phyloP scores from a whole-genome alignment of 2,888 invertebrate genomes.

The Craniophora ligustri region DNA sequence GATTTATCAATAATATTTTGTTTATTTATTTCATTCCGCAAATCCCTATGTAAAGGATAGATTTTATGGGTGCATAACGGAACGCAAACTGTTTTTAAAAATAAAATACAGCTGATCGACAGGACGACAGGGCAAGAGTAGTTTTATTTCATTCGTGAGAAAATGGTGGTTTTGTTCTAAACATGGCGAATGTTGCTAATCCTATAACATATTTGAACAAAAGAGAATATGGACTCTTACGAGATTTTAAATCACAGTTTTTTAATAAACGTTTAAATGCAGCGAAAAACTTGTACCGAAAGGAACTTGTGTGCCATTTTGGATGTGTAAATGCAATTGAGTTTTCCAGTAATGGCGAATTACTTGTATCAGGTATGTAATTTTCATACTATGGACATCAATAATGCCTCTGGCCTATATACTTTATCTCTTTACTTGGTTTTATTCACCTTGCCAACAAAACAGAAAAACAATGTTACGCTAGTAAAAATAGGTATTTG shows the following conservation, averaged over 20 bases:
- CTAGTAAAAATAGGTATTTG: neutral
- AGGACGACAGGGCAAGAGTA: conserved; percentile 60
- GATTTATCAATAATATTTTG: too few relatives aligned
- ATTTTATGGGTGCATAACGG: conserved; percentile 31
- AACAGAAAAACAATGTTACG: neutral
- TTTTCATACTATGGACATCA: conserved; percentile 26
- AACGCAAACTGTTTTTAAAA: conserved; percentile 75
- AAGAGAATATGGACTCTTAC: conserved; percentile 89
- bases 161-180: conserved; percentile 81
- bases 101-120: conserved; percentile 85
- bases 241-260: conserved; percentile 89
- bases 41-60: too few relatives aligned
- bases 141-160: conserved; percentile 67
- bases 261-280: conserved; percentile 90
- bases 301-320: conserved; percentile 96
- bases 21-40: too few relatives aligned
- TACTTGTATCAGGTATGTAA: conserved; percentile 94
- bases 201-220: conserved; percentile 89
- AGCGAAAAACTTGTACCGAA: conserved; percentile 93
- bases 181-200: conserved; percentile 86
- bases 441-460: neutral
- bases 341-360: conserved; percentile 96
- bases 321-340: conserved; percentile 99
- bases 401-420: neutral
- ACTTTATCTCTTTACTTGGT: neutral